phyloP scores from a whole-genome alignment of 2,797 vertebrate genomes.

The Sebastes itinus region DNA sequence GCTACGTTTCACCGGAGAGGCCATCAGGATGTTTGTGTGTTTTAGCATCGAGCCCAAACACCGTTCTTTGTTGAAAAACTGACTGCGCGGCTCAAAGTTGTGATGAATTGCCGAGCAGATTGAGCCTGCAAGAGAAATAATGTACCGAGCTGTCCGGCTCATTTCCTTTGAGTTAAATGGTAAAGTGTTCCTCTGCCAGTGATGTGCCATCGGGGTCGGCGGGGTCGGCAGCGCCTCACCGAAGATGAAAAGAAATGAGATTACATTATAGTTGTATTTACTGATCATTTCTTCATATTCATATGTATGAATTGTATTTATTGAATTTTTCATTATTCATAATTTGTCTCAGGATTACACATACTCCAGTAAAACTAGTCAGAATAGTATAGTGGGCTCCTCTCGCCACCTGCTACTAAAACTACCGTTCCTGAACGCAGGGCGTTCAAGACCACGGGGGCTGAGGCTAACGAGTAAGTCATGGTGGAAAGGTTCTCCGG shows the following conservation, averaged over 20 bases:
- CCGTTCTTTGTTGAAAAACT: conserved; percentile 48
- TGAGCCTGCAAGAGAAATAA: conserved; percentile 53
- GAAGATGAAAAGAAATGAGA: not conserved
- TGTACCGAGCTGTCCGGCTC: conserved; percentile 47
- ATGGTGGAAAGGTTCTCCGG: no score
- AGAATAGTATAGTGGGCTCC: no score
- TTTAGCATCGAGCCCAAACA: conserved; percentile 49
- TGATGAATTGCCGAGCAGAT: conserved; percentile 60
- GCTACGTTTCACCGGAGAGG: conserved; percentile 44
- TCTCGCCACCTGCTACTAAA: no score
- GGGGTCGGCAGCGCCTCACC: not conserved
- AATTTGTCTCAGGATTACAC: not conserved
- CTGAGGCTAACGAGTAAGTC: no score
- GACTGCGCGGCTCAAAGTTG: conserved; percentile 7
- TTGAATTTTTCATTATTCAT: not conserved
- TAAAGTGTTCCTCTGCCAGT: conserved; percentile 21
- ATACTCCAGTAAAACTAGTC: not conserved
- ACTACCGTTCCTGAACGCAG: no score
- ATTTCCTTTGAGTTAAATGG: conserved; percentile 67
- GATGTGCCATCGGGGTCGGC: not conserved
- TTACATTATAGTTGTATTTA: not conserved
- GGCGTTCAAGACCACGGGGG: no score
- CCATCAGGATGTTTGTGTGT: conserved; percentile 66
- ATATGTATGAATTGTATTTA: not conserved
- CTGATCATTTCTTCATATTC: not conserved